These are phyloP conservation scores for Choristoneura rosaceana DNA, from an alignment of 2,888 invertebrate genomes.

Conservation along the genomic window DNA sequence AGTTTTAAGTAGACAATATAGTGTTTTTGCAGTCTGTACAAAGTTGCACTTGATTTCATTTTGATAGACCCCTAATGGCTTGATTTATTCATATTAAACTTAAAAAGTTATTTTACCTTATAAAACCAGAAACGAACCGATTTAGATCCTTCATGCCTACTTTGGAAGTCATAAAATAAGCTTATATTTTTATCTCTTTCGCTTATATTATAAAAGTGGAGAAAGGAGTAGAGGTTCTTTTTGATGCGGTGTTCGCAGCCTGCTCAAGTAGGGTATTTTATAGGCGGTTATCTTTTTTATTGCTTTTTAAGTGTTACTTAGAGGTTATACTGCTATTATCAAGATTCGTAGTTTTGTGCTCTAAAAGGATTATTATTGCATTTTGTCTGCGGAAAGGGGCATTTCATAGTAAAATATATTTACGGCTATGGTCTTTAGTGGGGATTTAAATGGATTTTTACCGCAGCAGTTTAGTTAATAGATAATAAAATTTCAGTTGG, in stretches of 20 bases:
- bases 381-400: constrained; percentile 11
- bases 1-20: not conserved
- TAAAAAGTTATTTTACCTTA: not conserved
- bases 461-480: not conserved
- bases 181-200: not conserved
- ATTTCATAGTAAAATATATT: constrained; percentile 8
- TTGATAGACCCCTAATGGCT: constrained; percentile 74
- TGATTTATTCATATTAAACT: constrained; percentile 53
- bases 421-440: constrained; percentile 10
- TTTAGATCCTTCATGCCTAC: not conserved
- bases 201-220: not conserved
- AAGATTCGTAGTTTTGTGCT: constrained; percentile 24
- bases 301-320: constrained; percentile 40
- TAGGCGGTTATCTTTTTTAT: constrained; percentile 38
- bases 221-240: constrained; percentile 10
- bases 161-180: not conserved
- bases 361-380: constrained; percentile 28
- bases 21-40: constrained; percentile 48
- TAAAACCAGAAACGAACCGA: not conserved
- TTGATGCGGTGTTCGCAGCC: constrained; percentile 15
- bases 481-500: not conserved
- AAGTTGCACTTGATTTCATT: constrained; percentile 71
- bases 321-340: constrained; percentile 29
- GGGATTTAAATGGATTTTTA: constrained; percentile 9
- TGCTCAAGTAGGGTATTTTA: constrained; percentile 27